Conservation (phyloP, 2,888 invertebrate species). For the Dryococelus australis region DNA sequence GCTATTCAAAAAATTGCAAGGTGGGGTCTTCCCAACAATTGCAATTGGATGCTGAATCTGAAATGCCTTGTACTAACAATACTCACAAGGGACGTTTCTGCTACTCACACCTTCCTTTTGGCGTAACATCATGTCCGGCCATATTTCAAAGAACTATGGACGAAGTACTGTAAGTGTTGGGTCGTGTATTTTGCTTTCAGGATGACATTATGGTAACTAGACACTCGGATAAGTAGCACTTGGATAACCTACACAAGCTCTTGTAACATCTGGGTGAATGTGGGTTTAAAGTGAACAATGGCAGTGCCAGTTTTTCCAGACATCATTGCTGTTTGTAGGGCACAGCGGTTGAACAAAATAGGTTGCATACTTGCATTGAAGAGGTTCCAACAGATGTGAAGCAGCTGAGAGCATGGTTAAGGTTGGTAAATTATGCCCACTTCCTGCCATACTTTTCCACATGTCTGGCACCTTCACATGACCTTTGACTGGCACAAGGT, state of each 20-base stretch:
- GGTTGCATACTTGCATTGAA: neutral
- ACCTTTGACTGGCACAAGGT: no score
- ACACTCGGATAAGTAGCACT: neutral
- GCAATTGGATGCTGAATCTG: neutral
- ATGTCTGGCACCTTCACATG: neutral
- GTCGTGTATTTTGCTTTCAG: neutral
- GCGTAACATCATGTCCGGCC: neutral
- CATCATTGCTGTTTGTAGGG: neutral
- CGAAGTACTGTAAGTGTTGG: neutral
- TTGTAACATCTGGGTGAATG: constrained; percentile 24
- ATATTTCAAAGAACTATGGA: constrained; percentile 3
- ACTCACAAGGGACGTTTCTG: neutral
- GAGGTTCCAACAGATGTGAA: constrained; percentile 40
- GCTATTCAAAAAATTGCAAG: neutral
- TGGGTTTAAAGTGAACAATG: constrained; percentile 39
- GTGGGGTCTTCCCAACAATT: neutral
- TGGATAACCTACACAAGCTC: neutral
- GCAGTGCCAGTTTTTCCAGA: constrained; percentile 45
- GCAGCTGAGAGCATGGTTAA: constrained; percentile 46
- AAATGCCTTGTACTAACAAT: neutral
- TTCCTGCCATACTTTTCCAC: constrained; percentile 30
- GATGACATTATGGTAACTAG: neutral
- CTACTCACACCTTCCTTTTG: neutral
- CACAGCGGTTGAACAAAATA: neutral
- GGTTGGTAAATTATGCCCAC: constrained; percentile 41